Conservation (phyloP, 2,888 invertebrate genomes). For the Rhogogaster chlorosoma region DNA sequence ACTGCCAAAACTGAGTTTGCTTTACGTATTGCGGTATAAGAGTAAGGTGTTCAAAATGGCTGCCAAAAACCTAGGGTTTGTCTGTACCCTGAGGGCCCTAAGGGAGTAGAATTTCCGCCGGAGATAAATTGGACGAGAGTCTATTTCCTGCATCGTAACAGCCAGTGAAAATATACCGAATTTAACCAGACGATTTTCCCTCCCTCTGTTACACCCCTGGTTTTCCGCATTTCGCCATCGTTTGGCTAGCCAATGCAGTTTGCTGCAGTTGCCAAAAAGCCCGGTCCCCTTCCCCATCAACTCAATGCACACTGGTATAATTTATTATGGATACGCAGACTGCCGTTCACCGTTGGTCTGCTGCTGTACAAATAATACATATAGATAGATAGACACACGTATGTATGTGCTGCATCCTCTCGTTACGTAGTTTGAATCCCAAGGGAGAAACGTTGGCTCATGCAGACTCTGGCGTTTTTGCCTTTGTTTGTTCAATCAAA, state of each 20-base stretch:
- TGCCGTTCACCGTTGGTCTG: neutral
- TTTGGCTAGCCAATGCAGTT: conserved; percentile 39
- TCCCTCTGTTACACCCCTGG: neutral
- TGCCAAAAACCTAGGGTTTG: neutral
- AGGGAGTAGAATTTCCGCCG: neutral
- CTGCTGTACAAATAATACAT: neutral
- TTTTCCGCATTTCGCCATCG: neutral
- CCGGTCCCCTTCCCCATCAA: conserved; percentile 2
- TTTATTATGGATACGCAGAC: conserved; percentile 15
- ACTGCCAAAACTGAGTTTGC: conserved; percentile 6
- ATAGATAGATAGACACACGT: neutral
- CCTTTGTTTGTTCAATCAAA: conserved; percentile 42
- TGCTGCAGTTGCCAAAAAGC: conserved; percentile 42
- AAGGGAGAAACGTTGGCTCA: neutral
- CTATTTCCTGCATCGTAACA: neutral
- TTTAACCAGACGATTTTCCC: conserved; percentile 20
- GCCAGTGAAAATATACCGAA: neutral
- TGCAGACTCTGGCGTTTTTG: neutral
- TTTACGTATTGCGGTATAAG: neutral
- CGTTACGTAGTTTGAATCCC: neutral
- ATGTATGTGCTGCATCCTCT: neutral
- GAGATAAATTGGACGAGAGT: neutral
- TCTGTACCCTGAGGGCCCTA: neutral
- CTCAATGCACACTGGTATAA: conserved; percentile 6
- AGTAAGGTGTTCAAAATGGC: neutral